Conservation (phyloP, 2,113 vertebrate species). For the Hiodon tergisus region DNA sequence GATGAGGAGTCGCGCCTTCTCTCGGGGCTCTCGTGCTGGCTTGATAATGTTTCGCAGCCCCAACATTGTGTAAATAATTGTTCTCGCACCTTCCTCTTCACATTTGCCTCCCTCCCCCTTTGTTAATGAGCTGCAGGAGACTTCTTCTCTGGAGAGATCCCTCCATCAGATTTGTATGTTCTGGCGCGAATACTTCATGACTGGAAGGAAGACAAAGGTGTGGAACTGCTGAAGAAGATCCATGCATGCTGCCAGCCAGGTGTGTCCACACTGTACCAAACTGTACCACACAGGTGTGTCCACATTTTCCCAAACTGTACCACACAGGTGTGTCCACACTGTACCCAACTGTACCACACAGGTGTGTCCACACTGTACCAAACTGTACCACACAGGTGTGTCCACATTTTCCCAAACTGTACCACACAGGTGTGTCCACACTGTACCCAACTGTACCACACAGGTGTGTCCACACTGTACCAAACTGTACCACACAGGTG, state of each 20-base stretch:
- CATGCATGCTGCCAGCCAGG: conserved; percentile 50
- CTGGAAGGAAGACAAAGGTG: conserved; percentile 61
- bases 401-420: too few species aligned
- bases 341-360: background rate
- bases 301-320: too few species aligned
- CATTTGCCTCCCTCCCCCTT: background rate
- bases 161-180: conserved; percentile 57
- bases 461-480: too few species aligned
- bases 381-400: too few species aligned
- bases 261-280: conserved; percentile 12
- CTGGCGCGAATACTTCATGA: conserved; percentile 63
- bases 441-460: too few species aligned
- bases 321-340: background rate
- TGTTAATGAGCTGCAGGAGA: conserved; percentile 43
- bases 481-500: too few species aligned
- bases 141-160: conserved; percentile 61
- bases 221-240: conserved; percentile 55
- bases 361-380: background rate
- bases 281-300: too few species aligned
- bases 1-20: too few species aligned
- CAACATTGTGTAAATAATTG: background rate
- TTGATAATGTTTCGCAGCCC: background rate
- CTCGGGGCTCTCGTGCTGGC: background rate
- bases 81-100: background rate
- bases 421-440: too few species aligned